Conservation (phyloP, 2,888 invertebrate species). For the Metalampra italica region DNA sequence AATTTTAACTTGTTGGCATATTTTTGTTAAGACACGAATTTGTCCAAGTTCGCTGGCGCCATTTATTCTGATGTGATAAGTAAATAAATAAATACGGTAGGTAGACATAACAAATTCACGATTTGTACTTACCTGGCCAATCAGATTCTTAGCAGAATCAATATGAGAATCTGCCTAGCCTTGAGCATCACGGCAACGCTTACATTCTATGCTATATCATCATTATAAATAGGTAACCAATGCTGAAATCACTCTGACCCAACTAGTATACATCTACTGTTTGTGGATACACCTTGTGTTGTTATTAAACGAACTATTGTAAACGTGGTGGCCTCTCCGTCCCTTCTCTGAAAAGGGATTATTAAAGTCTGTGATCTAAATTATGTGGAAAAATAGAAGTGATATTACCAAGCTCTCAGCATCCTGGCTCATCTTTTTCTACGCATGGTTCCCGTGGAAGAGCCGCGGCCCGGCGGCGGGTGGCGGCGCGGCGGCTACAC, state of each 20-base stretch:
- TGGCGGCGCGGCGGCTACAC: conserved; percentile 49
- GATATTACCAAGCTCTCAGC: conserved; percentile 84
- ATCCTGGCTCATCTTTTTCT: conserved; percentile 85
- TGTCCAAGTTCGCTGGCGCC: too few species aligned
- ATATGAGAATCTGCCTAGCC: conserved; percentile 23
- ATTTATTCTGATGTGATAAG: too few species aligned
- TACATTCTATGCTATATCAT: conserved; percentile 52
- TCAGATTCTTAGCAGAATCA: conserved; percentile 6
- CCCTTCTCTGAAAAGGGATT: too few species aligned
- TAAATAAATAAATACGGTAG: too few species aligned
- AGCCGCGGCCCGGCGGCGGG: conserved; percentile 62
- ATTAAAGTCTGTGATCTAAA: not conserved
- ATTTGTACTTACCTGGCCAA: not conserved
- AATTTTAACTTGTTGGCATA: too few species aligned
- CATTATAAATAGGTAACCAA: conserved; percentile 65
- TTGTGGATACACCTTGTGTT: not conserved
- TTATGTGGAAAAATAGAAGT: conserved; percentile 43
- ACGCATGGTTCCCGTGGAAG: conserved; percentile 78
- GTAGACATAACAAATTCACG: too few species aligned
- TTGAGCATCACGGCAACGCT: conserved; percentile 41
- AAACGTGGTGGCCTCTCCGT: too few species aligned
- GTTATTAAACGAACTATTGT: too few species aligned
- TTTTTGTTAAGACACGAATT: too few species aligned
- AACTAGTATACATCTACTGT: not conserved
- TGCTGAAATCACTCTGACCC: conserved; percentile 24